Evolutionary conservation across 2,888 invertebrate species (phyloP).

Genomic region (Leuctra nigra): DNA sequence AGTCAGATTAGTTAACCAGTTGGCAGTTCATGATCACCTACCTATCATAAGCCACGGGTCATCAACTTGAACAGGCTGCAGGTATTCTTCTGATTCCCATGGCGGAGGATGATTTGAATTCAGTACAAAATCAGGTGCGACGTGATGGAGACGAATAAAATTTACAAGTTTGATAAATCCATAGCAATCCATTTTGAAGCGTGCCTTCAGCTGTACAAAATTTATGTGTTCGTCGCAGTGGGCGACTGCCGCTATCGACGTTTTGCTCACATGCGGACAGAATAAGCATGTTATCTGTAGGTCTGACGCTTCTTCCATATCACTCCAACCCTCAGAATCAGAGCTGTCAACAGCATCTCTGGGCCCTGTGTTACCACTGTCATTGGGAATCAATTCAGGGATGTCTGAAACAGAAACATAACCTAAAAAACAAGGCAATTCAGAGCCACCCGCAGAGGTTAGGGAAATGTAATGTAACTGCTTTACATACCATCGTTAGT

Average conservation of each 20-base stretch:
- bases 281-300: constrained; percentile 60
- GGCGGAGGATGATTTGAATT: constrained; percentile 44
- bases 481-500: too few relatives aligned
- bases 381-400: constrained; percentile 15
- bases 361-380: constrained; percentile 23
- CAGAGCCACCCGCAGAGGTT: not conserved
- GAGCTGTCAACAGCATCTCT: constrained; percentile 34
- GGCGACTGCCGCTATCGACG: constrained; percentile 55
- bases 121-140: constrained; percentile 50
- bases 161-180: constrained; percentile 57
- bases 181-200: constrained; percentile 73
- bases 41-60: constrained; percentile 83
- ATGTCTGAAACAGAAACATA: constrained; percentile 12
- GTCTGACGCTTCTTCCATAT: constrained; percentile 43
- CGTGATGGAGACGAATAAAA: constrained; percentile 61
- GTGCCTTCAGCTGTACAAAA: constrained; percentile 57
- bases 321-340: constrained; percentile 49
- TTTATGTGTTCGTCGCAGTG: constrained; percentile 61
- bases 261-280: constrained; percentile 54
- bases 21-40: constrained; percentile 36
- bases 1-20: not conserved
- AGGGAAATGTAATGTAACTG: too few relatives aligned
- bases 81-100: constrained; percentile 72
- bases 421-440: not conserved
- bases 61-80: constrained; percentile 62